phyloP scores from a whole-genome alignment of 2,797 vertebrate species.

The Protosalanx chinensis region DNA sequence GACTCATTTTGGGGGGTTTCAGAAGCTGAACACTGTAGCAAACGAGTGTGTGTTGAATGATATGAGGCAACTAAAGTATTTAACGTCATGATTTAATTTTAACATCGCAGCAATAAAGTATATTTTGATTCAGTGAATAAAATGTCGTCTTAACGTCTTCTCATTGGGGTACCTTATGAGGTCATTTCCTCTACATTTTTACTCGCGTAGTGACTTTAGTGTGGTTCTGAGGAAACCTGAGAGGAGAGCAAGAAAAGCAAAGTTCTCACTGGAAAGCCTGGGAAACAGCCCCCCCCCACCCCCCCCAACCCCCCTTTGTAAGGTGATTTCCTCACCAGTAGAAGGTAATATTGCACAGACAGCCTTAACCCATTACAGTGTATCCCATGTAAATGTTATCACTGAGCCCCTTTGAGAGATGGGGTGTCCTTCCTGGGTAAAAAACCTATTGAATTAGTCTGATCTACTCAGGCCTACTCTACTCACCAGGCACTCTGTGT shows the following conservation, averaged over 20 bases:
- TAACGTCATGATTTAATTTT: neutral
- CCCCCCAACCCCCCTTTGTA: no score
- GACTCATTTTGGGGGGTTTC: neutral
- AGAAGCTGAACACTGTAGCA: neutral
- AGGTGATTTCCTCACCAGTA: no score
- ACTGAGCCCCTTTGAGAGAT: neutral
- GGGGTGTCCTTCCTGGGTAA: neutral
- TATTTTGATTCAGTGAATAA: constrained; percentile 3
- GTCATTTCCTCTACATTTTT: neutral
- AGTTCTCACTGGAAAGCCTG: no score
- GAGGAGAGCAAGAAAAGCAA: no score
- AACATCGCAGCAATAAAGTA: constrained; percentile 5
- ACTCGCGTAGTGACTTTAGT: no score
- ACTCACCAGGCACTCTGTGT: neutral
- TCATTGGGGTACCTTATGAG: neutral
- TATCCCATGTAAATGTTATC: no score
- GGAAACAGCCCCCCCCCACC: no score
- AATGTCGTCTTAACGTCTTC: neutral
- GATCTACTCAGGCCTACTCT: neutral
- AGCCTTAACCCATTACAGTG: no score
- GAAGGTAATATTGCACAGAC: no score
- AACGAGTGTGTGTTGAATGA: neutral
- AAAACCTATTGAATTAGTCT: neutral
- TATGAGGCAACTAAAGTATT: neutral
- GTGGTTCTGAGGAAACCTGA: no score